A percentile compares a stretch with the other conserved stretches of the same genome.
Conservation (phyloP, 2,888 invertebrate species). For the Galerucella pusilla region DNA sequence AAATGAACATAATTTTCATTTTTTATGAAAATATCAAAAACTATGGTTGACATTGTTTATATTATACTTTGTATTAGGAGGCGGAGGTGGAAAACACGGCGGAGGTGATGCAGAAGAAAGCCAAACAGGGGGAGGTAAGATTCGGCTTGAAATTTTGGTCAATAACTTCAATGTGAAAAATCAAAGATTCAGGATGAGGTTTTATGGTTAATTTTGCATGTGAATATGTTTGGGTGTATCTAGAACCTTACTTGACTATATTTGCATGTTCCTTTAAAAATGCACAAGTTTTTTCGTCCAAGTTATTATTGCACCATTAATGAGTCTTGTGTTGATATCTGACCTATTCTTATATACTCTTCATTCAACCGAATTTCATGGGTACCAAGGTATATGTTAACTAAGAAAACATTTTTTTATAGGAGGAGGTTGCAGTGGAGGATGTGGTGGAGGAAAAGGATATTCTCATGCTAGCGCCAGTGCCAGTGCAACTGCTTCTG, state of each 20-base stretch:
- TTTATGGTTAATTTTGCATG: not conserved
- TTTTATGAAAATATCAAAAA: not conserved
- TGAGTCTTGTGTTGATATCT: too few relatives aligned
- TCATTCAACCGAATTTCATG: too few relatives aligned
- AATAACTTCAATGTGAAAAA: not conserved
- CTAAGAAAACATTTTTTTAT: not conserved
- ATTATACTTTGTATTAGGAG: constrained; percentile 2
- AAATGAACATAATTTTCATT: too few relatives aligned
- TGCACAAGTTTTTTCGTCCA: too few relatives aligned
- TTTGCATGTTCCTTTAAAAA: not conserved
- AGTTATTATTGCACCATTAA: too few relatives aligned
- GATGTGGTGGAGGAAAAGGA: constrained; percentile 19
- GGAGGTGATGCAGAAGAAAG: constrained; percentile 20
- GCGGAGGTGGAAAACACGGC: constrained; percentile 7
- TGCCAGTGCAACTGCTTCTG: constrained; percentile 24
- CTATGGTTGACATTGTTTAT: not conserved
- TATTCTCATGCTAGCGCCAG: constrained; percentile 16
- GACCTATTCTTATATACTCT: too few relatives aligned
- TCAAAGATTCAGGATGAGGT: not conserved
- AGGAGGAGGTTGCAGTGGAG: constrained; percentile 33
- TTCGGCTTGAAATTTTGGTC: not conserved
- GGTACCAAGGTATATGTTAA: not conserved
- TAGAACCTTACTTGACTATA: not conserved
- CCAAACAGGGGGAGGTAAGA: constrained; percentile 2
- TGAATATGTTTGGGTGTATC: too few relatives aligned